A percentile compares a stretch with the other conserved stretches of the same genome.
Conservation (phyloP, 2,888 invertebrate species). For the Zele albiditarsus region DNA sequence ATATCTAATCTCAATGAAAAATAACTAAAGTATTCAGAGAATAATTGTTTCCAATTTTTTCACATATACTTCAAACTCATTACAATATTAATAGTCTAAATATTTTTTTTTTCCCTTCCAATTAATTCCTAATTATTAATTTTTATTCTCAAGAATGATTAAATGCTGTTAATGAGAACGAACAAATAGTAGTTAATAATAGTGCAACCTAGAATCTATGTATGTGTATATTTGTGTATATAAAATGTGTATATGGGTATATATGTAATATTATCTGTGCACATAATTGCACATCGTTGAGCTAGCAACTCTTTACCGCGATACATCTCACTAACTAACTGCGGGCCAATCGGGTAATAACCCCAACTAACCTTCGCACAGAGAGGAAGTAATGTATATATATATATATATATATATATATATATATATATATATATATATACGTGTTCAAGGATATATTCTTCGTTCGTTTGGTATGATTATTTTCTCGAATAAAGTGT, state of each 20-base stretch:
- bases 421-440: constrained; percentile 2
- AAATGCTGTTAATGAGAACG: too few relatives aligned
- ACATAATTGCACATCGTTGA: constrained; percentile 33
- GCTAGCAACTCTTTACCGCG: constrained; percentile 23
- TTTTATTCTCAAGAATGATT: background rate
- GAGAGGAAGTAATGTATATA: constrained; percentile 18
- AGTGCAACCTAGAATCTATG: background rate
- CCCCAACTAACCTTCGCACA: constrained; percentile 50
- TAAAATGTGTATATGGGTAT: background rate
- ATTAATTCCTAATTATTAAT: background rate
- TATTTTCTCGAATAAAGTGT: constrained; percentile 46
- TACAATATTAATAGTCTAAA: background rate
- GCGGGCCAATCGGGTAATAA: constrained; percentile 53
- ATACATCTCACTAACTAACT: constrained; percentile 48
- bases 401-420: constrained; percentile 15
- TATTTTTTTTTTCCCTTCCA: background rate
- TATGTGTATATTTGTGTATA: background rate
- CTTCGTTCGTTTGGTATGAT: constrained; percentile 48
- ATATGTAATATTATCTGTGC: constrained; percentile 1
- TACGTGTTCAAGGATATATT: constrained; percentile 38
- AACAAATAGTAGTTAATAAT: background rate
- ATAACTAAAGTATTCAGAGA: too few relatives aligned
- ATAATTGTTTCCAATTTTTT: too few relatives aligned
- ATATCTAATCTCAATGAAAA: too few relatives aligned
- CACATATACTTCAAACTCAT: too few relatives aligned